These are phyloP conservation scores for Epizoanthus rinbou DNA, from an alignment of 92 coral and sea anemone species.

Conservation along the genomic window DNA sequence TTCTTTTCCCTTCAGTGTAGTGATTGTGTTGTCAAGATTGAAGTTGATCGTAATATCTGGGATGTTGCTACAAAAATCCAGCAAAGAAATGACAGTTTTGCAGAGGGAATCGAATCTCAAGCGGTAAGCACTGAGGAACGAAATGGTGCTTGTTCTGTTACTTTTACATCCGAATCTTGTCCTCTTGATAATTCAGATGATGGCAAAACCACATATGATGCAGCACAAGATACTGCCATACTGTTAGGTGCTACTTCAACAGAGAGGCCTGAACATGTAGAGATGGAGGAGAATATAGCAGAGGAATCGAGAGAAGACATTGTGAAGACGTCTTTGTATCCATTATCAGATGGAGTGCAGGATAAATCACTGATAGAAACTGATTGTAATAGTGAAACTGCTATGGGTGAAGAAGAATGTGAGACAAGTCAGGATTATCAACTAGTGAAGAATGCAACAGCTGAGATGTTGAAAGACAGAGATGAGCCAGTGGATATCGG, in stretches of 20 bases:
- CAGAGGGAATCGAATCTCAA: neutral
- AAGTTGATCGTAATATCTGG: constrained; percentile 2
- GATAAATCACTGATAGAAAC: no score
- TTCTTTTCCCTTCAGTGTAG: neutral
- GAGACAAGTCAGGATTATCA: no score
- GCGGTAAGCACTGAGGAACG: no score
- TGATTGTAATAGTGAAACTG: no score
- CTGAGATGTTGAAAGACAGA: no score
- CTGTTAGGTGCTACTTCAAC: neutral
- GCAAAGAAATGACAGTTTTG: neutral
- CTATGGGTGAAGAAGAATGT: no score
- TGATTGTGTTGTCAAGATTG: constrained; percentile 15
- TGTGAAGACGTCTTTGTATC: no score
- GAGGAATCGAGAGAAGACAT: no score
- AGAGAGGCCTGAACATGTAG: neutral
- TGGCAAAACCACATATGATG: neutral
- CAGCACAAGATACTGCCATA: no score
- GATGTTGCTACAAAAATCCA: neutral
- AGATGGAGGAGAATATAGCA: neutral
- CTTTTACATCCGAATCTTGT: neutral
- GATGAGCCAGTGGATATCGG: no score
- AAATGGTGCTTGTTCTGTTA: neutral
- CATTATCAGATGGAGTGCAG: no score
- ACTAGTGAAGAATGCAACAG: no score
- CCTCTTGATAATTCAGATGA: neutral